Evolutionary conservation across 1,140 invertebrate genomes (phyloP).

Genomic region (Trichoplusia ni): DNA sequence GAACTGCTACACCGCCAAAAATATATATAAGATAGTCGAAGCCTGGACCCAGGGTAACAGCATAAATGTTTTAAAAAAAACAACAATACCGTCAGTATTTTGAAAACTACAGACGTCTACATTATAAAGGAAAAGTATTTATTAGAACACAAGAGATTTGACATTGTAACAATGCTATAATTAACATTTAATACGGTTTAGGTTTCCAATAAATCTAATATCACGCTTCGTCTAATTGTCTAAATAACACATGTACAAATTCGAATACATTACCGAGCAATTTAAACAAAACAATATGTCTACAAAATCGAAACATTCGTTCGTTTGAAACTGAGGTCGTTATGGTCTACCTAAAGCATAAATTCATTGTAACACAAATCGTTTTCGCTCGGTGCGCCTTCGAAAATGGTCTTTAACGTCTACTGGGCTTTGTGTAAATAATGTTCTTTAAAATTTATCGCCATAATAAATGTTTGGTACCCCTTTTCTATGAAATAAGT

Average conservation of each 20-base stretch:
- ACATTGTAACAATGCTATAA: no score
- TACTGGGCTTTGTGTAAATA: conserved; percentile 75
- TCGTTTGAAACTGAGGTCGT: conserved; percentile 30
- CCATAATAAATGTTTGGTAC: conserved; percentile 73
- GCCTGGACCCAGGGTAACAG: no score
- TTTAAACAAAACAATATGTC: conserved; percentile 31
- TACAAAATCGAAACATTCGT: conserved; percentile 34
- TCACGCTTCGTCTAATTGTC: neutral
- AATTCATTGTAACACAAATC: conserved; percentile 72
- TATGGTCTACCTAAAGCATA: conserved; percentile 57
- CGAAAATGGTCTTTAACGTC: conserved; percentile 75
- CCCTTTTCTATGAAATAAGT: conserved; percentile 71
- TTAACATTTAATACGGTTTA: no score
- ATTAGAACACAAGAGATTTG: no score
- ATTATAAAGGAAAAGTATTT: no score
- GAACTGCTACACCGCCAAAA: no score
- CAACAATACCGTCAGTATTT: no score
- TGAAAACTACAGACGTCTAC: no score
- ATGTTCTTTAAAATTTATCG: conserved; percentile 77
- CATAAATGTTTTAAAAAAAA: no score
- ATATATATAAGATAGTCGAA: no score
- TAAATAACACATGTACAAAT: neutral
- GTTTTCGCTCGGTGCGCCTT: conserved; percentile 57
- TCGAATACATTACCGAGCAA: neutral
- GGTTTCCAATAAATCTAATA: neutral